A percentile compares a stretch with the other conserved stretches of the same genome.
Evolutionary conservation across 2,888 invertebrate genomes (phyloP).

Genomic region (Anthoptus insignis): DNA sequence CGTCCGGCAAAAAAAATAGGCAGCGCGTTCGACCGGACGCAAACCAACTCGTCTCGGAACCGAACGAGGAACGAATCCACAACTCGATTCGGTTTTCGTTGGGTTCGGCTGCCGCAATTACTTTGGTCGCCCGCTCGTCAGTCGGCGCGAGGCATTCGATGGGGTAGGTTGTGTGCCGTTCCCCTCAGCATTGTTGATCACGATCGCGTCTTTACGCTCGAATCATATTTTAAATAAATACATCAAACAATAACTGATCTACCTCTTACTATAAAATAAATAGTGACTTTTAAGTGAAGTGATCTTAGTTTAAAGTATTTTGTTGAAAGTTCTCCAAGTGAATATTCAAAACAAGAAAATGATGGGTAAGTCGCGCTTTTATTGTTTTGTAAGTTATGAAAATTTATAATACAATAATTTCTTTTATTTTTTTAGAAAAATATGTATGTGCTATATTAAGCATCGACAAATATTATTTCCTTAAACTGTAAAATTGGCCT

Average conservation of each 20-base stretch:
- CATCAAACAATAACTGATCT: slow-evolving; percentile 52
- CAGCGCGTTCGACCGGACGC: slow-evolving; percentile 51
- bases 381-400: neutral
- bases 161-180: slow-evolving; percentile 59
- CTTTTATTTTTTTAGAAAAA: too few relatives aligned
- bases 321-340: neutral
- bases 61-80: slow-evolving; percentile 33
- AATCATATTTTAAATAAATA: slow-evolving; percentile 50
- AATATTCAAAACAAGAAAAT: slow-evolving; percentile 30
- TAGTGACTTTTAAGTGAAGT: slow-evolving; percentile 57
- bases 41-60: slow-evolving; percentile 49
- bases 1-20: slow-evolving; percentile 47
- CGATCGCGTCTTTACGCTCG: slow-evolving; percentile 69
- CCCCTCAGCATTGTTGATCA: slow-evolving; percentile 63
- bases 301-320: slow-evolving; percentile 39
- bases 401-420: too few relatives aligned
- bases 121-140: slow-evolving; percentile 52
- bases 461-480: too few relatives aligned
- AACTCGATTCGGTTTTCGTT: slow-evolving; percentile 34
- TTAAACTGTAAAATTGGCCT: too few relatives aligned
- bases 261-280: slow-evolving; percentile 54
- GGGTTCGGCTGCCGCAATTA: neutral
- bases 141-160: slow-evolving; percentile 69
- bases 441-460: neutral
- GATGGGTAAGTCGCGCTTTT: slow-evolving; percentile 48